Conservation (phyloP, 2,888 invertebrate genomes). For the Gari tellinella region DNA sequence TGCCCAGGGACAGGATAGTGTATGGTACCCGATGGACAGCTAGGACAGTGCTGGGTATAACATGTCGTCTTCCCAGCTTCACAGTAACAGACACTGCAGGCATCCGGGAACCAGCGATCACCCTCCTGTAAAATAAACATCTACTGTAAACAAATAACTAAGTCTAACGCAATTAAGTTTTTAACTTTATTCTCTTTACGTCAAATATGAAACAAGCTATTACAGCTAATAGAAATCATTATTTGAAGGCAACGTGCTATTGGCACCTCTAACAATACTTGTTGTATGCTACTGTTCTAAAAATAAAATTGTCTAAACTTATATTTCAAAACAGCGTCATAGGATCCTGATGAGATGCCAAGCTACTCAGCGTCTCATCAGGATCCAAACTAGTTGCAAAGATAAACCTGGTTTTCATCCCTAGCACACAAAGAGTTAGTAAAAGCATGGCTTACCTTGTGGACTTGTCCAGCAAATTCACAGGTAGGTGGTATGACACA, state of each 20-base stretch:
- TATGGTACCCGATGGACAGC: conserved; percentile 66
- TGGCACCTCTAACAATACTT: no score
- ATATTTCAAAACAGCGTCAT: no score
- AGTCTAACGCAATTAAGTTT: background rate
- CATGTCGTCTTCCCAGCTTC: conserved; percentile 69
- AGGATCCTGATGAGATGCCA: no score
- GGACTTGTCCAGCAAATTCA: conserved; percentile 61
- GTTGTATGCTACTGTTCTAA: no score
- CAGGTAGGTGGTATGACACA: conserved; percentile 68
- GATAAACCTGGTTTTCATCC: no score
- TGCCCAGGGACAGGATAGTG: conserved; percentile 56
- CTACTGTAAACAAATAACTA: background rate
- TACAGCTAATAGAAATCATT: no score
- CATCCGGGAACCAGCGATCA: conserved; percentile 73
- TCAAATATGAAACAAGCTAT: no score
- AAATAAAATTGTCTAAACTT: no score
- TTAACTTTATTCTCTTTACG: background rate
- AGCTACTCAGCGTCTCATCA: no score
- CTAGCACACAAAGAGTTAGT: no score
- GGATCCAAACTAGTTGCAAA: no score
- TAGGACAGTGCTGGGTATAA: conserved; percentile 74
- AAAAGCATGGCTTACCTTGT: conserved; percentile 64
- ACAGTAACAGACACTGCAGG: conserved; percentile 79
- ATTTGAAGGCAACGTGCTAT: no score
- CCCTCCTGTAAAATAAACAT: conserved; percentile 63